Evolutionary conservation across 2,113 vertebrate species (phyloP), one percentile per base, ranked within the genome.

Genomic region (Myocastor coypus): DNA sequence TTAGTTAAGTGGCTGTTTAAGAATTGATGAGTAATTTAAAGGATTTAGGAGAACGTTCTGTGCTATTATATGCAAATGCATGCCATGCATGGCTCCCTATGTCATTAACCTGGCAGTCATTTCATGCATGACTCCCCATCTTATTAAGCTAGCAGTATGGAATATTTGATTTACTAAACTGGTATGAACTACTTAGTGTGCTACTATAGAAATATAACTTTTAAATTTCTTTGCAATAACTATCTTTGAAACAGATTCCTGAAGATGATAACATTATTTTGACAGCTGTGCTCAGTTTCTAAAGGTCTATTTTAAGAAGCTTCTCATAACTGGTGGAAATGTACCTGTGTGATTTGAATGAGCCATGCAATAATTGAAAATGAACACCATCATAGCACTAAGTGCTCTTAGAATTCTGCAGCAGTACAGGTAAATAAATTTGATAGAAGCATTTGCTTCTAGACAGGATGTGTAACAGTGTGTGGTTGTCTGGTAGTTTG

Each of bases 151-250:
- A 98, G 97, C 98, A 98, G 98, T 98, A 98, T 98, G 98, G 98
- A 98, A 98, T 99, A 98, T 98, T 98, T 99, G 98, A 98, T 98
- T 98, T 99, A 98, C 98, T 98, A 98, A 98, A 98, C 98, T 97
- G 96, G 97, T 97, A 97, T 96, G 98, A 98, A 98, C 98, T 98
- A 97, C 98, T 98, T 98, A 97, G 97, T 94, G 98, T 98, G 98
- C 97, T 98, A 98, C 98, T 98, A 98, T 92, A 98, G 77, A 96
- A 98, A 98, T 97, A 98, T 96, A 98, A 98, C 98, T 98, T 98
- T 97, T 96, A 97, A 96, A 96, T 98, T 98, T 98, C 97, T 97
- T 96, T 97, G 96, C 94, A 98, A 98, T 97, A 98, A 94, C 98
- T 98, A 59, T 98, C 96, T 98, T 97, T 66, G 92, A 97, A 98